Evolutionary conservation across 2,888 invertebrate species (phyloP), one percentile per base, ranked within the genome.

Genomic region (Hecatera dysodea): DNA sequence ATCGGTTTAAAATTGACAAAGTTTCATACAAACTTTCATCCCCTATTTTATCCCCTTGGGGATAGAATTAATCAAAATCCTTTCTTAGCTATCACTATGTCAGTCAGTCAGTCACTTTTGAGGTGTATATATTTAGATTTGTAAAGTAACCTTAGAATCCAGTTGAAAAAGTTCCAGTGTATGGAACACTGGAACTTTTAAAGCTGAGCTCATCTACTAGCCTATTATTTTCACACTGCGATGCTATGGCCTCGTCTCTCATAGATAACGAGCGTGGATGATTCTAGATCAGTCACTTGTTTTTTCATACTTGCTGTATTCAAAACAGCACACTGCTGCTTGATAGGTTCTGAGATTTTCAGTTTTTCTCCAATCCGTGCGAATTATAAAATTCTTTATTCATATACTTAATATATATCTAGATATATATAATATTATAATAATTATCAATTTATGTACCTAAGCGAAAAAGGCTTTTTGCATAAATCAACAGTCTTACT

Each of bases 401-500:
- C 15, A 22, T 44, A 9, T n/a, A 4, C n/a, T n/a, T n/a, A n/a
- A n/a, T n/a, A 57, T 19, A 9, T n/a, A 24, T 22, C 19, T 36
- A 33, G 22, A 22, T 39, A 24, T 22, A 15, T n/a, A 1, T 9
- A 33, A 1, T 8, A 33, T 7, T 33, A 33, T 33, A 33, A 7
- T 33, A n/a, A n/a, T n/a, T n/a, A 33, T 44, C 6, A 12, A 59
- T 19, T 62, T n/a, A n/a, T n/a, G n/a, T n/a, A n/a, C n/a, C n/a
- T n/a, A 24, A 33, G 17, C 29, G 33, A 50, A 55, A 52, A 60
- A 9, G 46, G n/a, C n/a, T n/a, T 50, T 53, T 75, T 4, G 42
- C 60, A 65, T 65, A 62, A 67, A 62, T 50, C 9, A 60, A 60
- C 39, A 63, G 52, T 39, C 65, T 69, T 59, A n/a, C n/a, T n/a